Evolutionary conservation across 2,797 vertebrate species (phyloP), one percentile per base, ranked within the genome.

Genomic region (Myotis planiceps): DNA sequence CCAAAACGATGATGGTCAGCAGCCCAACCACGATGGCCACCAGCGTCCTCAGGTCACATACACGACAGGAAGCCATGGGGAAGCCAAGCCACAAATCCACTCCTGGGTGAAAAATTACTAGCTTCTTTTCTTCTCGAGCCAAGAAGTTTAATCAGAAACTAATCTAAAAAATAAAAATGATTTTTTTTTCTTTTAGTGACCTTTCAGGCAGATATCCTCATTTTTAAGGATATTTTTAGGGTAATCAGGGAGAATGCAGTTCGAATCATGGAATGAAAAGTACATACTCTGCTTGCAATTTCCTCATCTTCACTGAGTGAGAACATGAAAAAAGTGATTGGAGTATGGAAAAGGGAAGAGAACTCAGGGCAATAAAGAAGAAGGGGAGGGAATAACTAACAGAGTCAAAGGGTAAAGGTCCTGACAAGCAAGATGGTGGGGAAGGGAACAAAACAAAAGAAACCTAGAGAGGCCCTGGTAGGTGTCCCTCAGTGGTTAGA

Each of bases 391-490:
- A 68, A 34, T 25, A 78, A 53, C 39, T 23, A 49, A 60, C 6
- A 42, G 32, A 78, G 63, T 47, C 95, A 97, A 98, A 97, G 95
- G 42, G 39, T 74, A 76, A 92, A 32, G 94, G 55, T 81, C 16
- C 58, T 71, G 45, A 94, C 51, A 92, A 79, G 82, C 51, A 45
- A 55, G 19, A 51, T 39, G 18, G 3, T 25, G 16, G 18, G 84
- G 47, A 94, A 71, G 42, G 12, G 49, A 69, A 53, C 23, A 23
- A 45, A 58, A 25, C 18, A 3, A 23, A n/a, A 72, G 32, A 51
- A 37, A 27, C 9, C 39, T 60, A 51, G 5, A 76, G 75, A 51
- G 71, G 18, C 78, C 27, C 58, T 58, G 13, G 5, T 29, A 29
- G 12, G 58, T 60, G 27, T 60, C 12, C 23, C 58, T 60, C 12